Conservation (phyloP, 2,888 invertebrate genomes). For the Ectemnius cavifrons region DNA sequence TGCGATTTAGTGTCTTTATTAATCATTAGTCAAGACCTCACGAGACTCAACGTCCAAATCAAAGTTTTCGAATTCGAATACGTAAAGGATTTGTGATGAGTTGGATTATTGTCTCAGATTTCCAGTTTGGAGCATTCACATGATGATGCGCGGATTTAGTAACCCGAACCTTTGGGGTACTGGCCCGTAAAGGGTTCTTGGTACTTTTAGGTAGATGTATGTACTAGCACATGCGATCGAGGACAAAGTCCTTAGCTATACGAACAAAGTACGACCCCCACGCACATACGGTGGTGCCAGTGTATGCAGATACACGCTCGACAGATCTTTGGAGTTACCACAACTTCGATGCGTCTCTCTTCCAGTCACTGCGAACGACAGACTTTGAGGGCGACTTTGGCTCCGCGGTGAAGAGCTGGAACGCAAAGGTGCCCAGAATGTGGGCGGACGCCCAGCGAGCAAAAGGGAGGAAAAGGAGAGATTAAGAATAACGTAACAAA, state of each 20-base stretch:
- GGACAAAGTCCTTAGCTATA: slow-evolving; percentile 46
- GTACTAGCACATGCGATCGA: slow-evolving; percentile 43
- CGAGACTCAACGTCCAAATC: too few species aligned
- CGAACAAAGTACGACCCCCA: slow-evolving; percentile 45
- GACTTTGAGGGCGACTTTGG: slow-evolving; percentile 59
- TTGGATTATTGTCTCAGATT: background rate
- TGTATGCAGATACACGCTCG: slow-evolving; percentile 36
- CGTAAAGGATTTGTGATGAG: too few species aligned
- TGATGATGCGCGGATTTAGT: too few species aligned
- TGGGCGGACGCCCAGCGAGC: background rate
- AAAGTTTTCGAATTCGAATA: too few species aligned
- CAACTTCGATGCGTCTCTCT: slow-evolving; percentile 49
- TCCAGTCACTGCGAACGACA: slow-evolving; percentile 43
- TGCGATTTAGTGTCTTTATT: too few species aligned
- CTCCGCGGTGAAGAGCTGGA: slow-evolving; percentile 16
- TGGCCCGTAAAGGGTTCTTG: too few species aligned
- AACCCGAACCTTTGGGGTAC: too few species aligned
- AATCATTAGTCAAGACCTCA: too few species aligned
- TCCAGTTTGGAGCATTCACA: too few species aligned
- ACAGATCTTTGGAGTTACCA: slow-evolving; percentile 53
- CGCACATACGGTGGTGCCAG: slow-evolving; percentile 15
- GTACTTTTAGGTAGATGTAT: slow-evolving; percentile 21
- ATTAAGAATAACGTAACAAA: slow-evolving; percentile 31
- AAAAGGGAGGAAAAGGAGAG: slow-evolving; percentile 8
- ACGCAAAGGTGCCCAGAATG: background rate